A percentile compares a stretch with the other conserved stretches of the same genome.
These are phyloP conservation scores for Zalophus californianus DNA, from an alignment of 2,797 vertebrate genomes.

Conservation along the genomic window DNA sequence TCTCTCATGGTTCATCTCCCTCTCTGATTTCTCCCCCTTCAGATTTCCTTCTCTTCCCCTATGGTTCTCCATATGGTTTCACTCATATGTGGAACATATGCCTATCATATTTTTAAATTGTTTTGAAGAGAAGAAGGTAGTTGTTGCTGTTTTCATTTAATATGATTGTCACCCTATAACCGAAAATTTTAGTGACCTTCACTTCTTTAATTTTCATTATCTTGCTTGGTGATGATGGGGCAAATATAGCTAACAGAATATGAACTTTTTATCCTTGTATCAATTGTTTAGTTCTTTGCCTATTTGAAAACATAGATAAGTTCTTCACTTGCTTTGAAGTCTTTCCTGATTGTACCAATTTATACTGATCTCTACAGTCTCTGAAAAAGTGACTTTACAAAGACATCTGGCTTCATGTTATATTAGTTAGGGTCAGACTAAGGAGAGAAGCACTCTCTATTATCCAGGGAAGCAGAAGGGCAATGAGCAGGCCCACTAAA, in stretches of 20 bases:
- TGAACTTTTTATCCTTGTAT: not conserved
- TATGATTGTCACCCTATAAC: not conserved
- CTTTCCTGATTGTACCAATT: not conserved
- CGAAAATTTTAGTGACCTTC: not conserved
- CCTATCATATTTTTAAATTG: not conserved
- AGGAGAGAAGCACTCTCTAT: not conserved
- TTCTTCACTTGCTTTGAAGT: constrained; percentile 36
- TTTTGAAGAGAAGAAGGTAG: not conserved
- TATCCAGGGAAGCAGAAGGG: not conserved
- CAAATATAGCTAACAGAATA: not conserved
- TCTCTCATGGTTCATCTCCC: too few relatives aligned
- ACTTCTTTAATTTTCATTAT: constrained; percentile 32
- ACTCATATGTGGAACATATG: too few relatives aligned
- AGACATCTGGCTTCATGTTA: not conserved
- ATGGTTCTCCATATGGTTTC: too few relatives aligned
- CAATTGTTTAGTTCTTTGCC: not conserved
- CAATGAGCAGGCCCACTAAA: not conserved
- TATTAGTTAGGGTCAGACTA: not conserved
- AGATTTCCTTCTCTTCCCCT: too few relatives aligned
- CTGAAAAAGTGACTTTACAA: constrained; percentile 15
- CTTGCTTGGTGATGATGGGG: not conserved
- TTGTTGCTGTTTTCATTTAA: constrained; percentile 22
- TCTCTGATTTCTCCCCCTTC: too few relatives aligned
- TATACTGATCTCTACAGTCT: not conserved
- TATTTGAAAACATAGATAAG: not conserved